These are phyloP conservation scores for Delichon dasypus DNA, from an alignment of 2,797 vertebrate genomes.

Conservation along the genomic window DNA sequence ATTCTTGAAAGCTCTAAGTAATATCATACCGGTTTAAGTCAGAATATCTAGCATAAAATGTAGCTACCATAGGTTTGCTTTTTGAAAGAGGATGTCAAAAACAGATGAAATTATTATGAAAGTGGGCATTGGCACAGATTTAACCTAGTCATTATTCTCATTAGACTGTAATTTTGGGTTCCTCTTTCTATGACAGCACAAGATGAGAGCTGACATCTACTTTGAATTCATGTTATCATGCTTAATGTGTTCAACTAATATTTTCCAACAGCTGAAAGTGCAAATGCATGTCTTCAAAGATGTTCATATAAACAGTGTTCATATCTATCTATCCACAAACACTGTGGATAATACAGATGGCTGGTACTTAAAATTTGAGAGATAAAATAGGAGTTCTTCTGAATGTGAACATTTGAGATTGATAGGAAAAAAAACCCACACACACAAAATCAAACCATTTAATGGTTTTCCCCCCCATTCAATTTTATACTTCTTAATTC, in stretches of 20 bases:
- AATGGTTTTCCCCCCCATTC: not conserved
- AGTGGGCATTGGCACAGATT: constrained; percentile 27
- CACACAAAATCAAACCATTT: not conserved
- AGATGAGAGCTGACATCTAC: constrained; percentile 15
- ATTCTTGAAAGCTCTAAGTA: not conserved
- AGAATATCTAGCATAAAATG: not conserved
- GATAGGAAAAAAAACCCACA: not conserved
- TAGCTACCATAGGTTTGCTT: not conserved
- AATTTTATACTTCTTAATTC: constrained; percentile 41
- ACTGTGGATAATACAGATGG: not conserved
- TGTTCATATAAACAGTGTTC: not conserved
- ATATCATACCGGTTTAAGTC: not conserved
- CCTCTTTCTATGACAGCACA: not conserved
- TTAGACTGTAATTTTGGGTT: constrained; percentile 41
- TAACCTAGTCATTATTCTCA: constrained; percentile 50
- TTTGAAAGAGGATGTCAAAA: constrained; percentile 23
- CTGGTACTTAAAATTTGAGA: not conserved
- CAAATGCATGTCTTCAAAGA: not conserved
- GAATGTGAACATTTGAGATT: not conserved
- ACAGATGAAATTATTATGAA: constrained; percentile 34
- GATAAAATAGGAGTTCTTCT: not conserved
- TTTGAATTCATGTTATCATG: not conserved
- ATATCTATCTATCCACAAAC: not conserved
- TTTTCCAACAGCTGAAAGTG: constrained; percentile 23
- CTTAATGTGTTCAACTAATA: not conserved